phyloP scores from a whole-genome alignment of 2,888 invertebrate genomes.

The Oasisia sp. region DNA sequence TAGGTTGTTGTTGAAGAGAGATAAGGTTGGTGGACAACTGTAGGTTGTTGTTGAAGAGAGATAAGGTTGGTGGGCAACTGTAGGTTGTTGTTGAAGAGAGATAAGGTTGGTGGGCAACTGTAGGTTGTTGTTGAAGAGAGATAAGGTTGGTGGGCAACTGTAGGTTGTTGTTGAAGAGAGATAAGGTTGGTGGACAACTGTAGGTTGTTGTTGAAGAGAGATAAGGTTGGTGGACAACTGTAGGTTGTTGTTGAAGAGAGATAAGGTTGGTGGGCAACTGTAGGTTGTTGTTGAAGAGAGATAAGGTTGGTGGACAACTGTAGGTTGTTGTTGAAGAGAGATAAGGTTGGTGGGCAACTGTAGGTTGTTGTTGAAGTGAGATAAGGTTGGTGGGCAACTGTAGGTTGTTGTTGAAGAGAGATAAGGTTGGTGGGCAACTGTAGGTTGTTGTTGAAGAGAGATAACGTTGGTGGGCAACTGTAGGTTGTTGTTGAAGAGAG shows the following conservation, averaged over 20 bases:
- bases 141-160: slow-evolving; percentile 69
- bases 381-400: slow-evolving; percentile 69
- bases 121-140: slow-evolving; percentile 72
- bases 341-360: slow-evolving; percentile 69
- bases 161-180: slow-evolving; percentile 72
- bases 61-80: slow-evolving; percentile 69
- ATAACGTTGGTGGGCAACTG: slow-evolving; percentile 69
- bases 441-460: slow-evolving; percentile 72
- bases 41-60: slow-evolving; percentile 72
- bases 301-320: slow-evolving; percentile 69
- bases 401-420: slow-evolving; percentile 72
- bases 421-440: slow-evolving; percentile 69
- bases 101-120: slow-evolving; percentile 69
- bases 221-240: slow-evolving; percentile 69
- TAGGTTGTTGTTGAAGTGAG: slow-evolving; percentile 72
- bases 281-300: slow-evolving; percentile 72
- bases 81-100: slow-evolving; percentile 72
- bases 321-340: slow-evolving; percentile 72
- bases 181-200: slow-evolving; percentile 69
- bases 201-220: slow-evolving; percentile 72
- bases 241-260: slow-evolving; percentile 72
- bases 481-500: slow-evolving; percentile 72
- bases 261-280: slow-evolving; percentile 69
- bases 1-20: slow-evolving; percentile 72
- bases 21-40: slow-evolving; percentile 69